A percentile compares a stretch with the other conserved stretches of the same genome.
phyloP scores from a whole-genome alignment of 2,113 vertebrate species.

The Lepidothrix coronata region DNA sequence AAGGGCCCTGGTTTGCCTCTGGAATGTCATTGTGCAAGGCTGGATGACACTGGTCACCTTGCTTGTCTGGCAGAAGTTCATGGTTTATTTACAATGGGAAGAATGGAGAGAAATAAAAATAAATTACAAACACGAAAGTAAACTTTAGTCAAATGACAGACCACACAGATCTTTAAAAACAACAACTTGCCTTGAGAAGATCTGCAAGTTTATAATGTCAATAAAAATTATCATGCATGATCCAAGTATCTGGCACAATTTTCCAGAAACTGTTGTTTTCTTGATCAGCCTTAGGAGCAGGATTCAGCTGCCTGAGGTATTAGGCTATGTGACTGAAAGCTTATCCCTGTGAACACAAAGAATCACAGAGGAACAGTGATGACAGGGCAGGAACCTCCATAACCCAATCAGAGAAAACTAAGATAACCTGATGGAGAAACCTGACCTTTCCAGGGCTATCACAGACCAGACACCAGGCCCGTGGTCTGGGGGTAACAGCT shows the following conservation, averaged over 20 bases:
- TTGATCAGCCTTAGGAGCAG: background rate
- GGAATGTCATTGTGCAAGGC: background rate
- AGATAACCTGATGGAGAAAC: background rate
- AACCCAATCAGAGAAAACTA: background rate
- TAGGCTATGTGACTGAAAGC: background rate
- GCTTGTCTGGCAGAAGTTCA: background rate
- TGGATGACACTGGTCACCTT: background rate
- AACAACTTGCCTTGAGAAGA: background rate
- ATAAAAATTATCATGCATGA: background rate
- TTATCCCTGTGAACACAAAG: background rate
- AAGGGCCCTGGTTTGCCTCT: background rate
- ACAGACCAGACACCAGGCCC: background rate
- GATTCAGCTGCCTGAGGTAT: background rate
- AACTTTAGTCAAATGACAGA: background rate
- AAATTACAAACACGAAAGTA: background rate
- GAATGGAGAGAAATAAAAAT: background rate
- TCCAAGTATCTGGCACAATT: background rate
- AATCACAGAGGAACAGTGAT: background rate
- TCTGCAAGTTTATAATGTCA: background rate
- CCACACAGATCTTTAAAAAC: background rate
- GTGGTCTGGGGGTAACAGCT: background rate
- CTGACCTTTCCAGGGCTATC: background rate
- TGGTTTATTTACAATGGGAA: background rate
- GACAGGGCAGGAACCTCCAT: background rate
- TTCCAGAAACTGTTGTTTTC: background rate